Base-by-base conservation (phyloP, 1,140 invertebrate species). In the Pectinophora gossypiella region DNA sequence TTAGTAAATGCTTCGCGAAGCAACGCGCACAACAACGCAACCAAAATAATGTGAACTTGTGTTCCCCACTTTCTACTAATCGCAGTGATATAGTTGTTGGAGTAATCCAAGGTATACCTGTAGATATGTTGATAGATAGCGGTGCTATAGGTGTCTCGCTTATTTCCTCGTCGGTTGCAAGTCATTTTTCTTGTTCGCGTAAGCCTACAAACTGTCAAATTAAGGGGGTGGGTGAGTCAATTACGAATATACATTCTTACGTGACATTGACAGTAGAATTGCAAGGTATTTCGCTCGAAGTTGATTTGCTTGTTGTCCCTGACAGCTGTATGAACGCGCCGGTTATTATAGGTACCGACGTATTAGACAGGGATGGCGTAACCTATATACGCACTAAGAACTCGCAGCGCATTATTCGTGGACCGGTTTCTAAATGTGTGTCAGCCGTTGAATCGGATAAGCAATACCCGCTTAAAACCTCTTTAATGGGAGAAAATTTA, bases 231-330 rank as follows among this genome's bases (percentile, higher is more conserved):
- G 18, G 45, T 12, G n/a, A 47, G n/a, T 10, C 16, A 13, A 12
- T 22, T 9, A 48, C 35, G 6, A 18, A 7, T 12, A 7, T 5
- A 2, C 15, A 21, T 16, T 40, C 32, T 18, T 50, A 50, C 22
- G 48, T 50, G n/a, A 50, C 48, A 1, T 5, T 50, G 13, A 50
- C 19, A 38, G 4, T 50, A 4, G 36, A 50, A 20, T 40, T 50
- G 3, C 9, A 9, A 10, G 35, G 18, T 4, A 42, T 42, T 12
- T 13, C 48, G 1, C 2, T 32, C 12, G 36, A 42, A 27, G 38
- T 20, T 15, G 48, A 51, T 51, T 43, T 51, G n/a, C 5, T 42
- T 21, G 19, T 51, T 3, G 36, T 51, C 6, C 48, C 48, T 12
- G 12, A 7, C 9, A 9, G 9, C 10, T 51, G 19, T 18, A 51